Conservation (phyloP, 2,888 invertebrate species). For the Rambutsinella grinnellia region DNA sequence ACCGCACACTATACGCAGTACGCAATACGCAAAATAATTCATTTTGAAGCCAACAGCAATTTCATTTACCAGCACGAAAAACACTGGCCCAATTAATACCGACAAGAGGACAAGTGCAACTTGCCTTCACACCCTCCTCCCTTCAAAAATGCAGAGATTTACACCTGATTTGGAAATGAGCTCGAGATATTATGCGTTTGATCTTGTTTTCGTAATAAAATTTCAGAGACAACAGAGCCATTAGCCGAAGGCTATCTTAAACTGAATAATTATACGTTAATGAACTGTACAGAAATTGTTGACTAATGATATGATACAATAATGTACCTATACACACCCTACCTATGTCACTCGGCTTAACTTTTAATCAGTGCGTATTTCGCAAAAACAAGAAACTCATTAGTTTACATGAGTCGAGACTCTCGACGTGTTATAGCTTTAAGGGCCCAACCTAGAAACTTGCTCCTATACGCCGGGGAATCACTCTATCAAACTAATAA, state of each 20-base stretch:
- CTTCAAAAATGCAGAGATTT: background rate
- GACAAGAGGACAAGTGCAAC: conserved; percentile 12
- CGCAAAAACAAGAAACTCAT: no score
- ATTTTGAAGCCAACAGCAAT: no score
- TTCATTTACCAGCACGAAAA: no score
- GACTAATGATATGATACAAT: background rate
- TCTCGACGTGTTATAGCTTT: background rate
- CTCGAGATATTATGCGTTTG: background rate
- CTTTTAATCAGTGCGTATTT: background rate
- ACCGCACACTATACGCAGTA: conserved; percentile 25
- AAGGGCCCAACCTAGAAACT: background rate
- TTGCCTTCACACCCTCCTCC: background rate
- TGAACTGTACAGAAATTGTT: background rate
- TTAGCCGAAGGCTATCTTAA: background rate
- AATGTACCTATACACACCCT: background rate
- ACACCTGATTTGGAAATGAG: background rate
- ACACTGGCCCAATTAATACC: conserved; percentile 47
- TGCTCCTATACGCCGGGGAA: no score
- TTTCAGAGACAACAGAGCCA: background rate
- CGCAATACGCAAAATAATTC: background rate
- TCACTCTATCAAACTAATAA: no score
- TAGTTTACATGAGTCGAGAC: no score
- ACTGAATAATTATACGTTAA: background rate
- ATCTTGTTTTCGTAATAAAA: background rate
- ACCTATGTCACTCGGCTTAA: background rate